A percentile compares a stretch with the other conserved stretches of the same genome.
Evolutionary conservation across 2,113 vertebrate genomes (phyloP).

Genomic region (Guaruba guarouba): DNA sequence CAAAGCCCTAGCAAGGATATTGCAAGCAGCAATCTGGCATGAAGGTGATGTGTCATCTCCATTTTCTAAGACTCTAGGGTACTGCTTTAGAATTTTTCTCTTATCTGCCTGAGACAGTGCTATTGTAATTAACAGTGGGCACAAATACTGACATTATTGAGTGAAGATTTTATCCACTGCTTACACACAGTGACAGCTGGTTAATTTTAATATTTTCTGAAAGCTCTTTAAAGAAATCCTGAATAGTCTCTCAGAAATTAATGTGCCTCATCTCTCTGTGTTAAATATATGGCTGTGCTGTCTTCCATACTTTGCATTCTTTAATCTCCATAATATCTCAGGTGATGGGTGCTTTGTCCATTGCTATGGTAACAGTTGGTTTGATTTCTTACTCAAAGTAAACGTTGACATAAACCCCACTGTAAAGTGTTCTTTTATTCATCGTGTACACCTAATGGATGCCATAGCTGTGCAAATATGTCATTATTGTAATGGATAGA

Average conservation of each 20-base stretch:
- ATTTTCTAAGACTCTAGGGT: not conserved
- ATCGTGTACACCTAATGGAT: not conserved
- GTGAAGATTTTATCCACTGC: not conserved
- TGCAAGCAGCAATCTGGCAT: rapidly evolving
- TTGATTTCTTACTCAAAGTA: conserved; percentile 26
- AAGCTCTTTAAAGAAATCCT: not conserved
- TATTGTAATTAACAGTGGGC: not conserved
- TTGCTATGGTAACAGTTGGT: conserved; percentile 58
- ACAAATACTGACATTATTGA: not conserved
- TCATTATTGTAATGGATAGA: not conserved
- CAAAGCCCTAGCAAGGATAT: not conserved
- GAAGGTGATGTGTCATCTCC: not conserved
- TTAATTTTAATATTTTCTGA: not conserved
- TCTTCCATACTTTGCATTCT: not conserved
- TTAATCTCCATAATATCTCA: conserved; percentile 19
- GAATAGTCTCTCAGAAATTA: not conserved
- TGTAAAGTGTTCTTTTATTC: not conserved
- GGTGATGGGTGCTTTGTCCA: not conserved
- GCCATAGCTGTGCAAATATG: not conserved
- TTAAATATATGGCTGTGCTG: not conserved
- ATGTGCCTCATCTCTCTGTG: not conserved
- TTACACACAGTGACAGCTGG: not conserved
- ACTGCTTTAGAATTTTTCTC: not conserved
- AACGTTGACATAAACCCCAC: conserved; percentile 20
- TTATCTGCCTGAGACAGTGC: not conserved